These are phyloP conservation scores for Linnaemya vulpina DNA, from an alignment of 2,888 invertebrate genomes.

Conservation along the genomic window DNA sequence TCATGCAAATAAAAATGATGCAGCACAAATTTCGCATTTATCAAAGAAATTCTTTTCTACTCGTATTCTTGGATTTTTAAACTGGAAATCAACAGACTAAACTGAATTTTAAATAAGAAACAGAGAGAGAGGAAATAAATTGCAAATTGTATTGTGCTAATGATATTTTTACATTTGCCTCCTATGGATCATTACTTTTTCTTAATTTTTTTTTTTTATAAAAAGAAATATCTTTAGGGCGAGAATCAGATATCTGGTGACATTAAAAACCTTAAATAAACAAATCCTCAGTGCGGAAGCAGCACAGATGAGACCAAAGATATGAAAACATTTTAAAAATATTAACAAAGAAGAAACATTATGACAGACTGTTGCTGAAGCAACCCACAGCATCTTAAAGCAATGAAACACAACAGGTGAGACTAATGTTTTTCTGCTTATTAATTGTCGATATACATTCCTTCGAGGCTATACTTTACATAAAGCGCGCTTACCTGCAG, in stretches of 20 bases:
- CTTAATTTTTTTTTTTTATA: not conserved
- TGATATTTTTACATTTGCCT: constrained; percentile 64
- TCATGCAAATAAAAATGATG: constrained; percentile 55
- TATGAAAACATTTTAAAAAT: constrained; percentile 11
- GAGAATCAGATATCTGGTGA: constrained; percentile 37
- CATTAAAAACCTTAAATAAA: constrained; percentile 61
- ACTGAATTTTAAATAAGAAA: constrained; percentile 19
- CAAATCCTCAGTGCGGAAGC: constrained; percentile 41
- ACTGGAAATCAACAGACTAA: constrained; percentile 45
- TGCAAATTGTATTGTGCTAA: constrained; percentile 42
- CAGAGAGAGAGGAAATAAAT: constrained; percentile 5
- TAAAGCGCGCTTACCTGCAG: constrained; percentile 46
- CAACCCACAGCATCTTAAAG: constrained; percentile 43
- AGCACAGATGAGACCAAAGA: constrained; percentile 17
- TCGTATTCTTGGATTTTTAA: constrained; percentile 48
- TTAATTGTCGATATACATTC: constrained; percentile 31
- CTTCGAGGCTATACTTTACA: constrained; percentile 27
- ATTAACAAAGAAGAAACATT: not conserved
- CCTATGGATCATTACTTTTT: constrained; percentile 60
- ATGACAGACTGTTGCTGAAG: constrained; percentile 32
- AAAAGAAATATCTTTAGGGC: constrained; percentile 6
- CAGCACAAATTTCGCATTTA: constrained; percentile 40
- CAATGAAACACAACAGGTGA: constrained; percentile 24
- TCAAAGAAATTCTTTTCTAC: constrained; percentile 21
- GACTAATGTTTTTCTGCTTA: constrained; percentile 9